A percentile compares a stretch with the other conserved stretches of the same genome.
Evolutionary conservation across 92 coral and sea anemone species (phyloP).

Genomic region (Porites cylindrica): DNA sequence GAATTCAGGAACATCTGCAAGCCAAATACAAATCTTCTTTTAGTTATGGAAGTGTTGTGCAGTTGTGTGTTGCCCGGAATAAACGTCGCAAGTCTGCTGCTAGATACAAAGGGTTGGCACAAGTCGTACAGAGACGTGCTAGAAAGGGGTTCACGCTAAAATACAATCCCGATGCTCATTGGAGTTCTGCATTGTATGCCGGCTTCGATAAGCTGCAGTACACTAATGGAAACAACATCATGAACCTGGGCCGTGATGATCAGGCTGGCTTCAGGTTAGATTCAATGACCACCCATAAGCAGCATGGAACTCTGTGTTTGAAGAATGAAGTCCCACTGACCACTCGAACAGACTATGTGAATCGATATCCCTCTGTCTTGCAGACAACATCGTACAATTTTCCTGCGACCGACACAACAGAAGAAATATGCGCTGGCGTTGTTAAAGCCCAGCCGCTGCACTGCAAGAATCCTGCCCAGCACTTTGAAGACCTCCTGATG

Average conservation of each 20-base stretch:
- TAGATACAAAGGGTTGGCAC: background rate
- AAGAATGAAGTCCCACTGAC: too few species aligned
- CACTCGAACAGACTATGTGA: too few species aligned
- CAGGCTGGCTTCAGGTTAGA: constrained; percentile 19
- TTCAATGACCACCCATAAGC: constrained; percentile 24
- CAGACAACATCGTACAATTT: too few species aligned
- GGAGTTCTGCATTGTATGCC: constrained; percentile 39
- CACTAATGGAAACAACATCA: background rate
- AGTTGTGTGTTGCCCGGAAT: background rate
- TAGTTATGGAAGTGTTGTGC: too few species aligned
- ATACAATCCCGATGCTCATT: constrained; percentile 32
- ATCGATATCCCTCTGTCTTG: too few species aligned
- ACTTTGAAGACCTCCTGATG: too few species aligned
- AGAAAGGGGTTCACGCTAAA: constrained; percentile 33
- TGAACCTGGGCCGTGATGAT: constrained; percentile 23
- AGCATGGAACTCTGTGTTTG: constrained; percentile 5
- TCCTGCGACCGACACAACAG: too few species aligned
- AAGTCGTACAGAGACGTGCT: constrained; percentile 22
- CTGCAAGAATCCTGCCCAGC: too few species aligned
- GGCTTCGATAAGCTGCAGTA: constrained; percentile 24
- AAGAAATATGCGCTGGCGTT: too few species aligned
- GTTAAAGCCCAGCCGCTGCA: too few species aligned
- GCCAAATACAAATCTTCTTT: too few species aligned
- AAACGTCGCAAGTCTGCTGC: background rate
- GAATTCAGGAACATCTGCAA: too few species aligned